Evolutionary conservation across 2,888 invertebrate species (phyloP).

Genomic region (Cacoxenus indagator): DNA sequence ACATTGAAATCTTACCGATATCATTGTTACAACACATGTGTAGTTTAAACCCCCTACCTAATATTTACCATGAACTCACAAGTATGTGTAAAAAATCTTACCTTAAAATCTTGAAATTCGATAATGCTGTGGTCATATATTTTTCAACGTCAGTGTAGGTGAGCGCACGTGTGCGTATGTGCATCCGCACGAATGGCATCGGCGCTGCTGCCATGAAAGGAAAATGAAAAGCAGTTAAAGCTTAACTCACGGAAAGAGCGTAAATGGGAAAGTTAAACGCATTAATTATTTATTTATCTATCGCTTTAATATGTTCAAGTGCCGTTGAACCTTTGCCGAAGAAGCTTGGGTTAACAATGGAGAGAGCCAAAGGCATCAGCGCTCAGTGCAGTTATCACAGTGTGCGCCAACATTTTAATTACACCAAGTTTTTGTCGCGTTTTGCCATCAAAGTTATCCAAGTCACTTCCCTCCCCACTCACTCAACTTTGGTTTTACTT

Average conservation of each 20-base stretch:
- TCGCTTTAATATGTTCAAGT: slow-evolving; percentile 55
- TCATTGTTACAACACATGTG: too few relatives aligned
- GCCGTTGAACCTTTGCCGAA: slow-evolving; percentile 57
- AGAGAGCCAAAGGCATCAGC: too few relatives aligned
- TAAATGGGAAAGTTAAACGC: slow-evolving; percentile 63
- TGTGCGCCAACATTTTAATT: too few relatives aligned
- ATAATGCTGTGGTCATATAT: too few relatives aligned
- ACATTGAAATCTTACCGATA: too few relatives aligned
- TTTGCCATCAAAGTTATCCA: slow-evolving; percentile 28
- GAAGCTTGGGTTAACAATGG: slow-evolving; percentile 1
- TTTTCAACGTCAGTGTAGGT: not conserved
- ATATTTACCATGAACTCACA: too few relatives aligned
- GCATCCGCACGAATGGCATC: not conserved
- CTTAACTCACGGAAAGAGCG: slow-evolving; percentile 60
- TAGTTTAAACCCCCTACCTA: too few relatives aligned
- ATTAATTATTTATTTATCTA: slow-evolving; percentile 68
- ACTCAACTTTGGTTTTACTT: not conserved
- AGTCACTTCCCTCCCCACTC: not conserved
- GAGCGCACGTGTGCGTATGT: slow-evolving; percentile 16
- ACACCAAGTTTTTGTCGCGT: slow-evolving; percentile 31
- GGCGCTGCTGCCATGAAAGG: slow-evolving; percentile 42
- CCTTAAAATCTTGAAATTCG: too few relatives aligned
- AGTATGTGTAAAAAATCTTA: too few relatives aligned
- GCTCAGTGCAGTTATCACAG: too few relatives aligned
- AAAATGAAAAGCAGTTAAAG: slow-evolving; percentile 61